Percentiles rank a stretch among this genome's conserved stretches.
phyloP scores from a whole-genome alignment of 2,888 invertebrate species.

The Apoderus coryli region DNA sequence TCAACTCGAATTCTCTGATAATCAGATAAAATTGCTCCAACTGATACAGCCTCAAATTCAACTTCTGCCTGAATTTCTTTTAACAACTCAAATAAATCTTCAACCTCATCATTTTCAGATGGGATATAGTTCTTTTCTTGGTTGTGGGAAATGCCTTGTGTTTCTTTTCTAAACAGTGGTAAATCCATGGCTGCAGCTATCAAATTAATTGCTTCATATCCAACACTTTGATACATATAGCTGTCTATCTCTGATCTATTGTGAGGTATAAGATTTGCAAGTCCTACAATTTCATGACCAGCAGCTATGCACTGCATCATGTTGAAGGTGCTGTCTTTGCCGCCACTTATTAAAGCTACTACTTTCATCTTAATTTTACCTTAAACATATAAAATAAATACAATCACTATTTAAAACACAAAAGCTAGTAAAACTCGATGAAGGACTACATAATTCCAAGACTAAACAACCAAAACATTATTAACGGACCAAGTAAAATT shows the following conservation, averaged over 20 bases:
- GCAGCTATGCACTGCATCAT: slow-evolving; percentile 95
- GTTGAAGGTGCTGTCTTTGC: slow-evolving; percentile 99
- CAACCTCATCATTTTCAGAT: slow-evolving; percentile 85
- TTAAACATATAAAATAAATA: no score
- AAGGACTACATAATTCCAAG: no score
- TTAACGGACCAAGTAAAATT: no score
- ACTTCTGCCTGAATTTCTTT: slow-evolving; percentile 52
- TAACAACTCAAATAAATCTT: slow-evolving; percentile 82
- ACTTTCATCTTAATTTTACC: slow-evolving; percentile 73
- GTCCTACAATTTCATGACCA: slow-evolving; percentile 88
- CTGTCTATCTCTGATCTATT: slow-evolving; percentile 51
- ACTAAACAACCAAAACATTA: no score
- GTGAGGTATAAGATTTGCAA: slow-evolving; percentile 87
- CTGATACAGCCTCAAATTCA: slow-evolving; percentile 77
- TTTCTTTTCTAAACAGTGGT: slow-evolving; percentile 75
- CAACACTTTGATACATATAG: slow-evolving; percentile 99
- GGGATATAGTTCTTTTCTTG: slow-evolving; percentile 65
- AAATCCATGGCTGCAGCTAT: slow-evolving; percentile 90
- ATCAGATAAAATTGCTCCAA: slow-evolving; percentile 95
- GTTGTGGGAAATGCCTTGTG: slow-evolving; percentile 71
- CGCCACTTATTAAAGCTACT: slow-evolving; percentile 87
- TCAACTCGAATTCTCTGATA: slow-evolving; percentile 96
- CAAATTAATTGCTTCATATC: slow-evolving; percentile 82
- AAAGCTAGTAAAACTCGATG: no score
- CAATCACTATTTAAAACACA: no score